A percentile compares a stretch with the other conserved stretches of the same genome.
phyloP scores from a whole-genome alignment of 2,113 vertebrate species.

The Vimba vimba region DNA sequence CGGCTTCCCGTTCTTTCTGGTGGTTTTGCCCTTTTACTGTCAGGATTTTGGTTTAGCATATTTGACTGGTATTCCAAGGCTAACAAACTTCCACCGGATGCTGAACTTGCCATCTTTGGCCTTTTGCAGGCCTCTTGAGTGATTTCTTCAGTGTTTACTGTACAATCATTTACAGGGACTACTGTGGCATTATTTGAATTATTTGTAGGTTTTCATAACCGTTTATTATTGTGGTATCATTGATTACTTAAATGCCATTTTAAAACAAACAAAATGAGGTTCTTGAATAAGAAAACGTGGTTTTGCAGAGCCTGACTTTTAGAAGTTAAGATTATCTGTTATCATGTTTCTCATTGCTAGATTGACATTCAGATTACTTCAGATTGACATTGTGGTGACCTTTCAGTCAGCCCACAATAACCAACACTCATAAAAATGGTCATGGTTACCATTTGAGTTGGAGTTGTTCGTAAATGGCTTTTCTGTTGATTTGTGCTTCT shows the following conservation, averaged over 20 bases:
- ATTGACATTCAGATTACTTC: no score
- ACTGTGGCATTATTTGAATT: background rate
- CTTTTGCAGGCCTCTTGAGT: background rate
- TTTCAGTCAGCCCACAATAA: conserved; percentile 7
- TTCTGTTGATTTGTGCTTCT: conserved; percentile 42
- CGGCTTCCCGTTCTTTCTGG: background rate
- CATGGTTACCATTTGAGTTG: background rate
- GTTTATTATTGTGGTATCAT: background rate
- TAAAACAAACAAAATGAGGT: background rate
- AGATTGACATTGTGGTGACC: conserved; percentile 35
- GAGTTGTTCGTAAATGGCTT: background rate
- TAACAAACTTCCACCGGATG: background rate
- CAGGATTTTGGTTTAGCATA: background rate
- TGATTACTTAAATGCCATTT: background rate
- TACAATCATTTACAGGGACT: background rate
- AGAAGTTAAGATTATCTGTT: conserved; percentile 1
- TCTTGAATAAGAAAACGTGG: background rate
- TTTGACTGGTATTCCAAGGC: background rate
- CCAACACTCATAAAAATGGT: background rate
- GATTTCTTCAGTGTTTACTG: background rate
- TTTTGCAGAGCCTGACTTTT: background rate
- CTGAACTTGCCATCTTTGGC: background rate
- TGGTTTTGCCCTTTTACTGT: background rate
- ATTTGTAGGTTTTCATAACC: background rate
- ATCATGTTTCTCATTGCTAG: background rate